Evolutionary conservation across 1,140 invertebrate species (phyloP).

Genomic region (Eciton burchellii): DNA sequence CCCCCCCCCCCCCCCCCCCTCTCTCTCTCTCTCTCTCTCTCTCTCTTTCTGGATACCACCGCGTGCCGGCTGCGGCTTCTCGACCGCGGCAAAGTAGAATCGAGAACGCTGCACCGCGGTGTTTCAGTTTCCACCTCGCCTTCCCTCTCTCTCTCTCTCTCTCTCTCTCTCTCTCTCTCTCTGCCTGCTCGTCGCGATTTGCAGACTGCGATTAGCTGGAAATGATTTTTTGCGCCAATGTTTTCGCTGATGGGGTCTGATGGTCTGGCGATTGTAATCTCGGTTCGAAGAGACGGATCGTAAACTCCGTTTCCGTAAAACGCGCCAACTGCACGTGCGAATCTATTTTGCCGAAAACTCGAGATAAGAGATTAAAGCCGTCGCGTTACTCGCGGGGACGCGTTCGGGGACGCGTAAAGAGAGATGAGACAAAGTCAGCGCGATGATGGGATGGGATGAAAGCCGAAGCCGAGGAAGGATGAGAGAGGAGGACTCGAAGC

Average conservation of each 20-base stretch:
- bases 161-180: too few species aligned
- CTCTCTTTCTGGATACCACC: conserved; percentile 39
- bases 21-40: background rate
- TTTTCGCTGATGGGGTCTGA: background rate
- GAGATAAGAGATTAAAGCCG: background rate
- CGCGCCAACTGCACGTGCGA: too few species aligned
- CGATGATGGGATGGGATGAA: background rate
- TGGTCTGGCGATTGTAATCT: background rate
- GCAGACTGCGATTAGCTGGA: conserved; percentile 47
- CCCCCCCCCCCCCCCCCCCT: too few species aligned
- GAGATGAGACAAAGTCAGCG: too few species aligned
- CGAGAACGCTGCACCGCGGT: conserved; percentile 60
- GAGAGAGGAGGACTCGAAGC: background rate
- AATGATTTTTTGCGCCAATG: conserved; percentile 42
- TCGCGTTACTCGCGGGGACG: background rate
- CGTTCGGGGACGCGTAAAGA: background rate
- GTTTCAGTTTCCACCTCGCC: conserved; percentile 56
- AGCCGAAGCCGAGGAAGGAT: background rate
- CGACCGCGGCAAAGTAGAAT: conserved; percentile 42
- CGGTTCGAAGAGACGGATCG: conserved; percentile 9
- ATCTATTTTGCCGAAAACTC: background rate
- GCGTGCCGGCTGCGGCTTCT: conserved; percentile 21
- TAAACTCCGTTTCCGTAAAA: background rate
- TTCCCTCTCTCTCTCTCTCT: background rate
- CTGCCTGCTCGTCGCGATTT: conserved; percentile 18